Evolutionary conservation across 2,797 vertebrate genomes (phyloP), one percentile per base, ranked within the genome.

Genomic region (Melanitta fusca): DNA sequence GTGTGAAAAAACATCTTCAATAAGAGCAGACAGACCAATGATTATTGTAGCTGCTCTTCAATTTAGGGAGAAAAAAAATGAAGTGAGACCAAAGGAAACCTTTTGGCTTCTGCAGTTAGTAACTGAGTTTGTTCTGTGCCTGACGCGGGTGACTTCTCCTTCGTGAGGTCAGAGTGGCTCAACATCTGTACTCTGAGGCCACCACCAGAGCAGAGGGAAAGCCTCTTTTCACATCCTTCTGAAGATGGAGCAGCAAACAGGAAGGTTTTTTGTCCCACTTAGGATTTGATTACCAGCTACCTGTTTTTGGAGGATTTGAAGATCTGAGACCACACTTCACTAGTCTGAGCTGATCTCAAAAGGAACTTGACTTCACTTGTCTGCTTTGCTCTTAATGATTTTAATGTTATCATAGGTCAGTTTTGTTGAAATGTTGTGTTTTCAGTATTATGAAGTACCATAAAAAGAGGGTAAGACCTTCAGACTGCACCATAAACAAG

Each of bases 91-190:
- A 53, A 51, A 36, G 61, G 57, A 70, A 53, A 60, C 10, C 2
- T 61, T 73, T 60, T 43, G 47, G 6, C 65, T 92, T 91, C 43
- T 64, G 43, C 51, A 58, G 34, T 61, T 47, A 25, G 12, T 61
- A 61, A 15, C 24, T 1, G 8, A 30, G 16, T 62, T 72, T 45
- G 8, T 30, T 72, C 72, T 39, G n/a, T 66, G 28, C 13, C 53
- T 54, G 68, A 34, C 1, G 0, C 8, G 18, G 25, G 34, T 0
- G 2, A 16, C 28, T 58, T 53, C 49, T 70, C n/a, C 34, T 70
- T 27, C 18, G 61, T 81, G 38, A 45, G 45, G 43, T 2, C n/a
- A 13, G 11, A 45, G 13, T 32, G 41, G 11, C 39, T 80, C 2
- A 10, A 38, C 34, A 32, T 11, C 19, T 71, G 51, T 49, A 7